Evolutionary conservation across 2,113 vertebrate genomes (phyloP).

Genomic region (Pheucticus melanocephalus): DNA sequence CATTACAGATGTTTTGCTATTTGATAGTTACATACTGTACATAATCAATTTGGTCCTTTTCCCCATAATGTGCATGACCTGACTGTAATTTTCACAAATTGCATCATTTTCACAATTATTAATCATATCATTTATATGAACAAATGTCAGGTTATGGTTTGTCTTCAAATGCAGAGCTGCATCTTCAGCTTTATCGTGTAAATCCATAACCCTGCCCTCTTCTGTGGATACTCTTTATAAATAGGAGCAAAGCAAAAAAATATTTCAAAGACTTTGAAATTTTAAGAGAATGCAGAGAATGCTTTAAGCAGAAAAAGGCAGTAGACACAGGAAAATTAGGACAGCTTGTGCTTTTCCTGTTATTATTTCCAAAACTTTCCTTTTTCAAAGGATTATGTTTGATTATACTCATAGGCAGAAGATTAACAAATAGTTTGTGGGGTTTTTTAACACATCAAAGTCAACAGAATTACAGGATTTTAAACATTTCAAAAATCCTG

Average conservation of each 20-base stretch:
- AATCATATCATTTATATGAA: not conserved
- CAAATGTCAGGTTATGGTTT: not conserved
- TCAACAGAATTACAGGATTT: not conserved
- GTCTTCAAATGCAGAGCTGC: not conserved
- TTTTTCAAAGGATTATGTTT: not conserved
- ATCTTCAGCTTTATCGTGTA: not conserved
- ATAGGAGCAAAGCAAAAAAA: not conserved
- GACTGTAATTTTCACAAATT: conserved; percentile 25
- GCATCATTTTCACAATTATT: conserved; percentile 37
- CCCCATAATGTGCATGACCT: not conserved
- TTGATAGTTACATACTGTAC: conserved; percentile 37
- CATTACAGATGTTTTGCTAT: not conserved
- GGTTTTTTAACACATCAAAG: not conserved
- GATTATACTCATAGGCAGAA: not conserved
- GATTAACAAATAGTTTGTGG: not conserved
- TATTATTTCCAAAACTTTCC: not conserved
- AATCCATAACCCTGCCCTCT: fast-evolving
- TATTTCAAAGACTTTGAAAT: not conserved
- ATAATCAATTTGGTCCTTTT: conserved; percentile 37
- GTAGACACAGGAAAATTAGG: not conserved
- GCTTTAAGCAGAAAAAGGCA: not conserved
- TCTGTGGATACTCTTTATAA: not conserved
- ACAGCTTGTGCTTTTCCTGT: not conserved
- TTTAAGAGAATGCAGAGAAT: not conserved
- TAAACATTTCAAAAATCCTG: not conserved